These are phyloP conservation scores for Canis aureus DNA, from an alignment of 2,113 vertebrate genomes.

Conservation along the genomic window DNA sequence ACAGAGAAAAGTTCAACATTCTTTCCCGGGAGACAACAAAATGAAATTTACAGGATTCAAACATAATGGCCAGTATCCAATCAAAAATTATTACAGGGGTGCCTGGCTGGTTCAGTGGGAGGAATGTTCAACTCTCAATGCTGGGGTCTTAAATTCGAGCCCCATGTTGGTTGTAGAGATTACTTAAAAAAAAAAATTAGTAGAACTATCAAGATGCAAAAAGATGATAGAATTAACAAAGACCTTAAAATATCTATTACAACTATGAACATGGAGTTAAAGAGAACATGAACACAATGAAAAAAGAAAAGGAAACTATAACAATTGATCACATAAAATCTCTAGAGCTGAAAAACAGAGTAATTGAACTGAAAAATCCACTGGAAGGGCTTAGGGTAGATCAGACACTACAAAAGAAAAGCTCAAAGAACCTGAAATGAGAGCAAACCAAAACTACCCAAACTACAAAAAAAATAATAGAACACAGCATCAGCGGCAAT, in stretches of 20 bases:
- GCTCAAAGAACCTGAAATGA: background rate
- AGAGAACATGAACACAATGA: constrained; percentile 6
- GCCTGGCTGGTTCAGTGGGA: background rate
- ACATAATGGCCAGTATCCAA: constrained; percentile 1
- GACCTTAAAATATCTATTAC: constrained; percentile 16
- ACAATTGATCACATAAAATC: background rate
- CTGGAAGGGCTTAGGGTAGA: background rate
- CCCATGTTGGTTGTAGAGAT: background rate
- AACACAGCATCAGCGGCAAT: background rate
- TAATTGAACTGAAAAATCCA: constrained; percentile 32
- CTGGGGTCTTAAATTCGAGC: background rate
- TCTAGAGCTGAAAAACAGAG: background rate
- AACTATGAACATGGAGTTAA: background rate
- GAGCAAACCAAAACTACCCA: background rate
- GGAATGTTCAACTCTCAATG: background rate
- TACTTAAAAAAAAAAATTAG: background rate
- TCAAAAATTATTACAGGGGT: background rate
- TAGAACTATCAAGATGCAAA: constrained; percentile 31
- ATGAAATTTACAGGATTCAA: background rate
- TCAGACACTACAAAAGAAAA: constrained; percentile 6
- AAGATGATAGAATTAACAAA: constrained; percentile 7
- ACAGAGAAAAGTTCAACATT: background rate
- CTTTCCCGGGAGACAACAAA: constrained; percentile 43
- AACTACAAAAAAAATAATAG: background rate
- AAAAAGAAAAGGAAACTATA: background rate